These are phyloP conservation scores for Oryzias javanicus DNA, from an alignment of 2,113 vertebrate genomes.

Conservation along the genomic window DNA sequence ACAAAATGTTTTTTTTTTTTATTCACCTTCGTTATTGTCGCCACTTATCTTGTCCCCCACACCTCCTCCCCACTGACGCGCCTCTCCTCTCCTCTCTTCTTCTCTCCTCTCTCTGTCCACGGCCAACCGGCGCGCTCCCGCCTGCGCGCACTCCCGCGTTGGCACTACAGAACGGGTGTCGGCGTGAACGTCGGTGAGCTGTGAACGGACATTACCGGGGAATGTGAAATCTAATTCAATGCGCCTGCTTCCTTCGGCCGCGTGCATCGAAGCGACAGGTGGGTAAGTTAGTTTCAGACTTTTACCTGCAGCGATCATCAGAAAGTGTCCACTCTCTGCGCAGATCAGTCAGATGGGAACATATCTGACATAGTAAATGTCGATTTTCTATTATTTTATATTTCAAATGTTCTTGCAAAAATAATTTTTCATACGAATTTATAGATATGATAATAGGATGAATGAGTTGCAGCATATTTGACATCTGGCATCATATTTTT, in stretches of 20 bases:
- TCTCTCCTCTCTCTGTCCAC: conserved; percentile 41
- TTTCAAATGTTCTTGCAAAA: too few species aligned
- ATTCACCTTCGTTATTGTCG: conserved; percentile 32
- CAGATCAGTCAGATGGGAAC: too few species aligned
- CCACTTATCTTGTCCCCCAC: conserved; percentile 55
- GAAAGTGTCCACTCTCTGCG: too few species aligned
- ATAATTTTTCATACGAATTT: too few species aligned
- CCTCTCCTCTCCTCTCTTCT: conserved; percentile 51
- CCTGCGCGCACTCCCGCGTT: conserved; percentile 30
- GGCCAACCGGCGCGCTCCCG: conserved; percentile 57
- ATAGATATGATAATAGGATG: too few species aligned
- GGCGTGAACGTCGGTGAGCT: conserved; percentile 49
- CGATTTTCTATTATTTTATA: too few species aligned
- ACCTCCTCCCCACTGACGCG: conserved; percentile 66
- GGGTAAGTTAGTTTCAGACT: conserved; percentile 52
- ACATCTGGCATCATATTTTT: too few species aligned
- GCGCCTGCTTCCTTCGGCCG: conserved; percentile 16
- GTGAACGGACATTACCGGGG: conserved; percentile 56
- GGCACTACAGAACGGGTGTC: conserved; percentile 49
- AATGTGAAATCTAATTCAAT: conserved; percentile 38
- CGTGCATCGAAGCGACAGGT: conserved; percentile 33
- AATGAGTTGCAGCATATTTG: not conserved
- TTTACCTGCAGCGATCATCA: not conserved
- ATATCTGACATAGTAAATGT: too few species aligned
- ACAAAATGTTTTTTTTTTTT: not conserved